phyloP scores from a whole-genome alignment of 2,113 vertebrate species.

The Nycticryphes semicollaris region DNA sequence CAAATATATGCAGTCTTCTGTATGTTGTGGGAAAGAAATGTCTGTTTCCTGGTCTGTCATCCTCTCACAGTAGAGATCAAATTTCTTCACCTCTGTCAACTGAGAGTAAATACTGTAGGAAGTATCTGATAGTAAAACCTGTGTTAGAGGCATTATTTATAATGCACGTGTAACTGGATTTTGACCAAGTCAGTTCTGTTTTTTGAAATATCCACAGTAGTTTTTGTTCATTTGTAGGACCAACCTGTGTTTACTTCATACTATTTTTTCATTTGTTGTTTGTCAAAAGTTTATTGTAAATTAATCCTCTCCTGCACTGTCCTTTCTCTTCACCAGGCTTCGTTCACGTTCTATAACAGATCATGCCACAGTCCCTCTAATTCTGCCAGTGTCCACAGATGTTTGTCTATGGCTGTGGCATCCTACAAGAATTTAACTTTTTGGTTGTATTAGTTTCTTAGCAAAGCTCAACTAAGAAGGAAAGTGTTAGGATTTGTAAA shows the following conservation, averaged over 20 bases:
- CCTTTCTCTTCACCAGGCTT: not conserved
- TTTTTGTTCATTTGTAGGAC: not conserved
- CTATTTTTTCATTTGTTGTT: not conserved
- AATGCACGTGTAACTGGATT: not conserved
- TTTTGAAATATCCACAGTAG: not conserved
- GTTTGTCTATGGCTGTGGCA: rapidly evolving
- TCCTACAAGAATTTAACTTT: not conserved
- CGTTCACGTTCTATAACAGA: not conserved
- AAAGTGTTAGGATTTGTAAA: not conserved
- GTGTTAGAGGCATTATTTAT: not conserved
- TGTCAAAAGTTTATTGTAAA: not conserved
- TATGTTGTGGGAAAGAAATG: not conserved
- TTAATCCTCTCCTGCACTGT: not conserved
- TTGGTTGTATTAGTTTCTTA: not conserved
- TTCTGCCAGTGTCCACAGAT: not conserved
- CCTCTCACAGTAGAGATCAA: not conserved
- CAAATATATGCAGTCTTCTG: not conserved
- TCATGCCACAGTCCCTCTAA: rapidly evolving
- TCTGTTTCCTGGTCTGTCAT: not conserved
- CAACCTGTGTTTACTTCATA: not conserved
- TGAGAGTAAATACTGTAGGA: not conserved
- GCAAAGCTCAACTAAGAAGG: not conserved
- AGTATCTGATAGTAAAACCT: not conserved
- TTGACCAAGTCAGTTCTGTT: not conserved
- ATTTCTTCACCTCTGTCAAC: not conserved